phyloP scores from a whole-genome alignment of 35 echinoderm and acorn worm species.

The Chiridota heheva region DNA sequence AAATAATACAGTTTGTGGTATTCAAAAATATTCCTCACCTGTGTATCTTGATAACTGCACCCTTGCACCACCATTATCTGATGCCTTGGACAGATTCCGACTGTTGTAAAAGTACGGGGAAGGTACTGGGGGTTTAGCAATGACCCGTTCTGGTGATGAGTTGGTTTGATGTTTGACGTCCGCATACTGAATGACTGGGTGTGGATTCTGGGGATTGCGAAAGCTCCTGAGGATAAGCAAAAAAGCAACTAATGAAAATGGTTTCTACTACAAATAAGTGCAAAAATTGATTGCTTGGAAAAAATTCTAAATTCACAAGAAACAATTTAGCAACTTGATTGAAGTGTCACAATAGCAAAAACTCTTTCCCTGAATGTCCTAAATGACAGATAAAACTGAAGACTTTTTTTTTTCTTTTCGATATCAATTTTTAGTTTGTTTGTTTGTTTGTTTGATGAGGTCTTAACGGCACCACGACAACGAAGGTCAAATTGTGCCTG shows the following conservation, averaged over 20 bases:
- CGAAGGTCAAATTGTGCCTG: no score
- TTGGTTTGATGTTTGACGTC: slow-evolving; percentile 32
- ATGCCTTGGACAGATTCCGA: slow-evolving; percentile 45
- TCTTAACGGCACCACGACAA: no score
- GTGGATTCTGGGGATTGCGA: slow-evolving; percentile 68
- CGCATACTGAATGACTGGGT: slow-evolving; percentile 74
- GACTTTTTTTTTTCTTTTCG: no score
- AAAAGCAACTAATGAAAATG: neutral
- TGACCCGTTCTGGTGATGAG: neutral
- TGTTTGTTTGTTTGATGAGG: no score
- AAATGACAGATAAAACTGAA: slow-evolving; percentile 31
- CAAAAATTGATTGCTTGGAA: neutral
- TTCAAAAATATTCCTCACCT: slow-evolving; percentile 55
- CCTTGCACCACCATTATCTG: slow-evolving; percentile 57
- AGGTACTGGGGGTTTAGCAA: slow-evolving; percentile 55
- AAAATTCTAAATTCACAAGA: slow-evolving; percentile 27
- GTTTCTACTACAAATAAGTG: neutral
- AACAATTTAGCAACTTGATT: slow-evolving; percentile 15
- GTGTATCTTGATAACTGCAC: slow-evolving; percentile 49
- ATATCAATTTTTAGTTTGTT: no score
- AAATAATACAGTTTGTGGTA: neutral
- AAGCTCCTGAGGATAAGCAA: slow-evolving; percentile 58
- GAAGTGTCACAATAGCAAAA: neutral
- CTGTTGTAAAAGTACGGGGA: slow-evolving; percentile 79
- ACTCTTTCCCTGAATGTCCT: slow-evolving; percentile 5